Percentiles rank a stretch among this genome's conserved stretches.
Evolutionary conservation across 2,888 invertebrate species (phyloP).

Genomic region (Pristionchus maxplancki): DNA sequence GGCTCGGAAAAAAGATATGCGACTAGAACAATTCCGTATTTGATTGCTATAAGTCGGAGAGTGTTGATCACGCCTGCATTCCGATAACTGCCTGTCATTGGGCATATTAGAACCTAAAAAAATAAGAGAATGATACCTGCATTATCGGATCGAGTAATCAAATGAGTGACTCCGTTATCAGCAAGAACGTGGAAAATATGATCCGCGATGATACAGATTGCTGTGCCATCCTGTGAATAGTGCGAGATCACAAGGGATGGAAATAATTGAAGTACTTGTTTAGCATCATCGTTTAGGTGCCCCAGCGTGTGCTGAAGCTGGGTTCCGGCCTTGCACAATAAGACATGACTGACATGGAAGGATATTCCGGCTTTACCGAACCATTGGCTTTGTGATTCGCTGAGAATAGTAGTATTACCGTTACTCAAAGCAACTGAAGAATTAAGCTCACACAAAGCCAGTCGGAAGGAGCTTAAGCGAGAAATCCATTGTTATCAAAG

Average conservation of each 20-base stretch:
- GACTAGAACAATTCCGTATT: background rate
- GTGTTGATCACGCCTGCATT: background rate
- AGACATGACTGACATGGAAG: background rate
- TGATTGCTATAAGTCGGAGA: background rate
- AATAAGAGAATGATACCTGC: background rate
- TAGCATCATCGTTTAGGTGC: background rate
- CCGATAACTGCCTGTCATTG: background rate
- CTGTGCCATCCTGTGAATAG: background rate
- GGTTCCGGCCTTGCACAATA: background rate
- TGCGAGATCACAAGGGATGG: background rate
- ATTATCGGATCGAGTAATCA: background rate
- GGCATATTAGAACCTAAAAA: too few relatives aligned
- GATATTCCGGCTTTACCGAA: background rate
- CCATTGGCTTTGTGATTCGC: background rate
- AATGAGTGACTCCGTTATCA: background rate
- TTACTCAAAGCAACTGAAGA: background rate
- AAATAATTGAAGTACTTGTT: background rate
- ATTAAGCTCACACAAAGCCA: background rate
- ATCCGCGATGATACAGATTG: background rate
- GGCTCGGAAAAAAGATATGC: background rate
- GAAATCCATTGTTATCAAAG: background rate
- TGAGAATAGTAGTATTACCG: background rate
- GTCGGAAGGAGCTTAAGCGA: background rate
- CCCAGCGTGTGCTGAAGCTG: background rate
- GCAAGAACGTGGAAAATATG: background rate